A percentile compares a stretch with the other conserved stretches of the same genome.
These are phyloP conservation scores for Phenganax stokvisi DNA, from an alignment of 92 coral and sea anemone genomes.

Conservation along the genomic window DNA sequence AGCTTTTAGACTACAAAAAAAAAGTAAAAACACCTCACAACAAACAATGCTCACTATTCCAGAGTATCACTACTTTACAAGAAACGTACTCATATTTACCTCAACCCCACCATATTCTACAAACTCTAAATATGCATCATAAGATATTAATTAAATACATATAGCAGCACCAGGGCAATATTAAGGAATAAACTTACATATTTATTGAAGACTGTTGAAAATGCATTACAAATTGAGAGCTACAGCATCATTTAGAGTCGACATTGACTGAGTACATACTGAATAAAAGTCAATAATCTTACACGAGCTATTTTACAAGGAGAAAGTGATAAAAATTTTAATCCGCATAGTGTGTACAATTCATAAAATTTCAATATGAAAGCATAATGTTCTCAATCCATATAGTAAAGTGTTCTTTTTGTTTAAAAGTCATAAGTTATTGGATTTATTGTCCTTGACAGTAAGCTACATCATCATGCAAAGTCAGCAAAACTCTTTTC, in stretches of 20 bases:
- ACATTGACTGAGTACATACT: neutral
- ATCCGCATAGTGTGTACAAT: conserved; percentile 1
- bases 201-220: too few relatives aligned
- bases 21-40: neutral
- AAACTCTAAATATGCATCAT: too few relatives aligned
- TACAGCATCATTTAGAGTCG: neutral
- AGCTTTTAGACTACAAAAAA: conserved; percentile 25
- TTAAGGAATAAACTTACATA: too few relatives aligned
- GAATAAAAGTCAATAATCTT: neutral
- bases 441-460: neutral
- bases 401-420: neutral
- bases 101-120: too few relatives aligned
- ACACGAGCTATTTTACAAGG: neutral
- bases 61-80: neutral
- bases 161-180: too few relatives aligned
- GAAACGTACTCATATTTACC: too few relatives aligned
- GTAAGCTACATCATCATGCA: conserved; percentile 5
- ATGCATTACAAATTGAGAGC: neutral
- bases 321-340: neutral
- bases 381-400: neutral
- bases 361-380: conserved; percentile 6
- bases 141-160: too few relatives aligned
- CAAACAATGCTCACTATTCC: neutral
- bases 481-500: conserved; percentile 34
- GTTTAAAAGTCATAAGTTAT: neutral